A percentile compares a stretch with the other conserved stretches of the same genome.
Evolutionary conservation across 2,113 vertebrate species (phyloP).

Genomic region (Pachyramphus minor): DNA sequence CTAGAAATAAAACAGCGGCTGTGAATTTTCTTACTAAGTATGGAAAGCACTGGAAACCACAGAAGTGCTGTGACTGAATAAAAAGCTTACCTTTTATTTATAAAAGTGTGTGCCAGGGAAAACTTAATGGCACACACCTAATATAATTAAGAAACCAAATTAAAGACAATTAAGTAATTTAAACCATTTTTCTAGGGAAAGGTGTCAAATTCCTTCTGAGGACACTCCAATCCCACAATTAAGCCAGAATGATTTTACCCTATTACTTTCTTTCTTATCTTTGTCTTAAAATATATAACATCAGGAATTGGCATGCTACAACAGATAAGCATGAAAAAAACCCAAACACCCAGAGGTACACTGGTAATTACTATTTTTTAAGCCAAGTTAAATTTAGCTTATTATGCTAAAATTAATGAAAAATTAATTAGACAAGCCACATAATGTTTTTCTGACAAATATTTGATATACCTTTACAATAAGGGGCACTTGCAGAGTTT

Average conservation of each 20-base stretch:
- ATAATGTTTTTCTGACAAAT: not conserved
- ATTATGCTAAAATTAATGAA: not conserved
- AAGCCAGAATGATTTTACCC: not conserved
- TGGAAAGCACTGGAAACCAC: not conserved
- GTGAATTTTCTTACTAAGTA: not conserved
- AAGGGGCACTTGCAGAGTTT: not conserved
- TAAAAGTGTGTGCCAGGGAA: not conserved
- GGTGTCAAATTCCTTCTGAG: not conserved
- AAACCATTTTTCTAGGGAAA: not conserved
- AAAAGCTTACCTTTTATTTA: constrained; percentile 19
- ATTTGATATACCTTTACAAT: not conserved
- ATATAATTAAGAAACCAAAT: not conserved
- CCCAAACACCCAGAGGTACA: not conserved
- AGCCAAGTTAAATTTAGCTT: not conserved
- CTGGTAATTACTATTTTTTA: not conserved
- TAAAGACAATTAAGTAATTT: not conserved
- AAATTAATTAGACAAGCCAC: not conserved
- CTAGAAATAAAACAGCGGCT: not conserved
- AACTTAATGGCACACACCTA: not conserved
- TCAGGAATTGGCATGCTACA: not conserved
- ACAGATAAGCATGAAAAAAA: not conserved
- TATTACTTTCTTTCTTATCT: not conserved
- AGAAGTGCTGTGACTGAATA: not conserved
- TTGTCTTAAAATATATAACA: not conserved
- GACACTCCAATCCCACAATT: not conserved